Evolutionary conservation across 2,888 invertebrate genomes (phyloP).

Genomic region (Fissipunctia ypsillon): DNA sequence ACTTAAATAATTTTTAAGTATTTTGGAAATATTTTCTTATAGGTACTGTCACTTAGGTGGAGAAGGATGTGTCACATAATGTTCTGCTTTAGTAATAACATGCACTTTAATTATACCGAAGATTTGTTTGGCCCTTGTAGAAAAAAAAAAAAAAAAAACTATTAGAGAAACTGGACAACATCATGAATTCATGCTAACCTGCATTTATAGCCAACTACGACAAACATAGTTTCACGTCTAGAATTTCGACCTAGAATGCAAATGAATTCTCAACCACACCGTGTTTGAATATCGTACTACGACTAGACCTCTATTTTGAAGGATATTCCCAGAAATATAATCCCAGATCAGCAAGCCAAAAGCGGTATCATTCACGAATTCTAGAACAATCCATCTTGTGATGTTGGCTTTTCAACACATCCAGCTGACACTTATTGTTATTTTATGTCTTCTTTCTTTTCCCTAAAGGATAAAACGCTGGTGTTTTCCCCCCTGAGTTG

Average conservation of each 20-base stretch:
- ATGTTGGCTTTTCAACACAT: neutral
- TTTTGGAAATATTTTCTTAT: too few species aligned
- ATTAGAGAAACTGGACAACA: neutral
- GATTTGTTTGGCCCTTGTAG: neutral
- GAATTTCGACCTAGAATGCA: conserved; percentile 10
- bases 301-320: neutral
- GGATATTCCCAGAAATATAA: neutral
- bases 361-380: neutral
- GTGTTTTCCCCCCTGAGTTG: conserved; percentile 1
- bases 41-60: too few species aligned
- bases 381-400: neutral
- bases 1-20: too few species aligned
- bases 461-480: neutral
- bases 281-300: conserved; percentile 3
- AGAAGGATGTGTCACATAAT: too few species aligned
- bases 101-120: too few species aligned
- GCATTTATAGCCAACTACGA: neutral
- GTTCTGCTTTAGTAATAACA: too few species aligned
- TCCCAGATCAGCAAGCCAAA: too few species aligned
- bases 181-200: neutral
- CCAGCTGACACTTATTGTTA: conserved; percentile 3
- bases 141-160: neutral
- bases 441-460: conserved; percentile 5
- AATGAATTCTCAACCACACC: conserved; percentile 15
- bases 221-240: conserved; percentile 1